A percentile compares a stretch with the other conserved stretches of the same genome.
Evolutionary conservation across 2,797 vertebrate genomes (phyloP).

Genomic region (Microchirus variegatus): DNA sequence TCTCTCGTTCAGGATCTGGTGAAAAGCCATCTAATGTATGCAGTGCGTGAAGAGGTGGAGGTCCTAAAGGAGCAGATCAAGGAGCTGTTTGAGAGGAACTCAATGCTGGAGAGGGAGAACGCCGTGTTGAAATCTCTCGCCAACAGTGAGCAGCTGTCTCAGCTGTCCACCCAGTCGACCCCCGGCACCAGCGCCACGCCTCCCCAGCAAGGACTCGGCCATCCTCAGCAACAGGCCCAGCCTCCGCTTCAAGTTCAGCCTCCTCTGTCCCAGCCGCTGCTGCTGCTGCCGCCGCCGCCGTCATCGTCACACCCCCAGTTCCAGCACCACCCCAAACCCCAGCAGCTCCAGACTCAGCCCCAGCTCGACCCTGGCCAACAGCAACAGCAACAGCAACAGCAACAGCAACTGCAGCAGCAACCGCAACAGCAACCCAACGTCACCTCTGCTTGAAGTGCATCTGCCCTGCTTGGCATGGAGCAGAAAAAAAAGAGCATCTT

Average conservation of each 20-base stretch:
- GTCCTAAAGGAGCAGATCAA: slow-evolving; percentile 99
- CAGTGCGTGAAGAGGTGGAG: slow-evolving; percentile 98
- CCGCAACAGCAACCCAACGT: slow-evolving; percentile 90
- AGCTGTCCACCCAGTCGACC: slow-evolving; percentile 84
- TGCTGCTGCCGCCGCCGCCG: slow-evolving; percentile 12
- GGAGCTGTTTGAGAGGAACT: slow-evolving; percentile 98
- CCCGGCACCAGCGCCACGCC: slow-evolving; percentile 76
- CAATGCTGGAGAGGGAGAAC: slow-evolving; percentile 96
- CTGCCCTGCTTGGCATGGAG: slow-evolving; percentile 45
- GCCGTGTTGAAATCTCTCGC: slow-evolving; percentile 97
- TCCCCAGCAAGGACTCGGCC: slow-evolving; percentile 72
- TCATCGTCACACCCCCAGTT: slow-evolving; percentile 38
- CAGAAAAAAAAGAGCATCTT: slow-evolving; percentile 47
- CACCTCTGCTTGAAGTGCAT: slow-evolving; percentile 89
- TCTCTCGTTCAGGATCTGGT: slow-evolving; percentile 90
- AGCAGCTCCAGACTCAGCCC: slow-evolving; percentile 66
- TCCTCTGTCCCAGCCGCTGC: too few species aligned
- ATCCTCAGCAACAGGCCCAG: slow-evolving; percentile 49
- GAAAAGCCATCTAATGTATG: slow-evolving; percentile 99
- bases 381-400: slow-evolving; percentile 81
- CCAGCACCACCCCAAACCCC: slow-evolving; percentile 56
- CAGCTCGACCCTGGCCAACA: slow-evolving; percentile 70
- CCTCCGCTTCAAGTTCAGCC: slow-evolving; percentile 35
- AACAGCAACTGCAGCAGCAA: slow-evolving; percentile 55
- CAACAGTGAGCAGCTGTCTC: slow-evolving; percentile 95